Evolutionary conservation across 2,888 invertebrate genomes (phyloP), one percentile per base, ranked within the genome.

Genomic region (Apodemia mormo): DNA sequence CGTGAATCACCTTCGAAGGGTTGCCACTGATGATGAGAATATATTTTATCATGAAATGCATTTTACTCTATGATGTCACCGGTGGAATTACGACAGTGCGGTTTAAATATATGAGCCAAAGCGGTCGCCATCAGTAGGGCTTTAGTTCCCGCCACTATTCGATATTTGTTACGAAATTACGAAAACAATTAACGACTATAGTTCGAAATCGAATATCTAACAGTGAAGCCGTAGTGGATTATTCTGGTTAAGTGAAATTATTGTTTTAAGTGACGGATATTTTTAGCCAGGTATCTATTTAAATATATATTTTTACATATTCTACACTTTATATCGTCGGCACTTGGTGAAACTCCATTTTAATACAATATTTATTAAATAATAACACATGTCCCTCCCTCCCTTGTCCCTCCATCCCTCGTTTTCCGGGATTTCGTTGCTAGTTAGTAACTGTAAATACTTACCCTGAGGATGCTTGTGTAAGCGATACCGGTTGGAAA

Each of bases 51-150:
- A 66, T 56, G 56, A 69, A 52, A 65, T 75, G 72, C 73, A 76
- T 81, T 83, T 85, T 83, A 80, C 81, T 79, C 79, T 78, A 81
- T 91, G 90, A 91, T 88, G 88, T 91, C 90, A 92, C 81, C 75
- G 67, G 77, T 77, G 70, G 73, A 75, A 81, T 89, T 90, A 85
- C 88, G 85, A 85, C 85, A 90, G 78, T 75, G 79, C 72, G 68
- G 85, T 87, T 89, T 88, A 88, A 88, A 89, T 90, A 89, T 82
- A 82, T 74, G 70, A 73, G 81, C 61, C 14, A 33, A 33, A 12
- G 78, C 80, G 81, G 83, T 80, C 89, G 89, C 88, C 85, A 77
- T 77, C 84, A 84, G 82, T 85, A 79, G 85, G 83, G 81, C 86
- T 83, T 78, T 84, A 80, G 84, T 81, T 77, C 80, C 80, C 84